Evolutionary conservation across 1,140 invertebrate species (phyloP), one percentile per base, ranked within the genome.

Genomic region (Mya arenaria): DNA sequence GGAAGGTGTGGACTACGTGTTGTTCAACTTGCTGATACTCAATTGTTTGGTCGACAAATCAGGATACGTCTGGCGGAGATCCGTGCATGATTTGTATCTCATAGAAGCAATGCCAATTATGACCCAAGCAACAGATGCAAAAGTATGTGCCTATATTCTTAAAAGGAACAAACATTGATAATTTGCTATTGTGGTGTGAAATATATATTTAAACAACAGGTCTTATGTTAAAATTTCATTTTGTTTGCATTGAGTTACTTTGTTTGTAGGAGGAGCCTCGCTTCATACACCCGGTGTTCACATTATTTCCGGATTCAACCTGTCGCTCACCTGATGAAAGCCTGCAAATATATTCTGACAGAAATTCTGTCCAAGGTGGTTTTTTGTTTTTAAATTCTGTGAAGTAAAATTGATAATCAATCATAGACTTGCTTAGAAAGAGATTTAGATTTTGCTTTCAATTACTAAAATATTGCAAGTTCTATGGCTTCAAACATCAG

Each of bases 11-110:
- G 91, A 92, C 81, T 81, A 84, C 56, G 71, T 91, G 13, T 71
- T 92, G 69, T 91, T 90, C 82, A 90, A 89, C 60, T 74, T 92
- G 36, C 72, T 91, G 34, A 84, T 92, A 25, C 85, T 92, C 56
- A 89, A 90, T 2, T 85, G 84, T 79, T 39, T 91, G 28, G 84
- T 56, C 15, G 80, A 91, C 79, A 81, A 74, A 17, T 77, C 85
- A 28, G 91, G 91, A n/a, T 79, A 85, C 56, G 86, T 91, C 13
- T 92, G 91, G 91, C 84, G 84, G n/a, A 86, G 84, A 72, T 84
- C 84, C n/a, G 69, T 82, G n/a, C 58, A 55, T 25, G 90, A 91
- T 66, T 75, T 90, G 4, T 91, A 91, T 62, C 63, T 91, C 3
- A 82, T 91, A 28, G 90, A 91, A 66, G 88, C 86, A 23, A 89